phyloP scores from a whole-genome alignment of 1,140 invertebrate species.

The Lethocerus indicus region DNA sequence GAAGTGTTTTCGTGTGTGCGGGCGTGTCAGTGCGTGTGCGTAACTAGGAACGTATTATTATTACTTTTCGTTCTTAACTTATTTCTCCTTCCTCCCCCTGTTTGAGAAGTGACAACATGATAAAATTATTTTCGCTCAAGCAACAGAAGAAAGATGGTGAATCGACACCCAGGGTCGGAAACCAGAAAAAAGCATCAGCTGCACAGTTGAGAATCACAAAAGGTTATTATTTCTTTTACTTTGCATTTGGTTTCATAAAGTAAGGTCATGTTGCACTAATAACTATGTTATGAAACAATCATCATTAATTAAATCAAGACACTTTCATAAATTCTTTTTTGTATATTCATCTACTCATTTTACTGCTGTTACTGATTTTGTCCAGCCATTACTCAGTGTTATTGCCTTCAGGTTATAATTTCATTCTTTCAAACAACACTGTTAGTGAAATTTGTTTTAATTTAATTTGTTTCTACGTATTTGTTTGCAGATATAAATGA shows the following conservation, averaged over 20 bases:
- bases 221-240: slow-evolving; percentile 39
- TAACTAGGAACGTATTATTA: background rate
- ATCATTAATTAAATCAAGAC: too few species aligned
- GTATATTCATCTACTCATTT: too few species aligned
- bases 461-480: too few species aligned
- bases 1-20: background rate
- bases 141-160: slow-evolving; percentile 96
- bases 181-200: slow-evolving; percentile 82
- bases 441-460: background rate
- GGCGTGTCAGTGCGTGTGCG: background rate
- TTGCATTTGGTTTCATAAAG: background rate
- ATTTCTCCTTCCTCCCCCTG: background rate
- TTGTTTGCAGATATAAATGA: slow-evolving; percentile 95
- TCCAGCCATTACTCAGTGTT: too few species aligned
- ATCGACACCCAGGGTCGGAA: slow-evolving; percentile 49
- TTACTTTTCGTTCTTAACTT: background rate
- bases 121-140: slow-evolving; percentile 94
- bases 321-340: too few species aligned
- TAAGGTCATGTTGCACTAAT: too few species aligned
- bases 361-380: too few species aligned
- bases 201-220: slow-evolving; percentile 93
- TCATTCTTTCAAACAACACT: too few species aligned
- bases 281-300: too few species aligned
- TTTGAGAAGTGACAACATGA: slow-evolving; percentile 44
- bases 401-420: too few species aligned